Conservation (phyloP, 2,113 vertebrate species). For the Chamaetylas fuelleborni region DNA sequence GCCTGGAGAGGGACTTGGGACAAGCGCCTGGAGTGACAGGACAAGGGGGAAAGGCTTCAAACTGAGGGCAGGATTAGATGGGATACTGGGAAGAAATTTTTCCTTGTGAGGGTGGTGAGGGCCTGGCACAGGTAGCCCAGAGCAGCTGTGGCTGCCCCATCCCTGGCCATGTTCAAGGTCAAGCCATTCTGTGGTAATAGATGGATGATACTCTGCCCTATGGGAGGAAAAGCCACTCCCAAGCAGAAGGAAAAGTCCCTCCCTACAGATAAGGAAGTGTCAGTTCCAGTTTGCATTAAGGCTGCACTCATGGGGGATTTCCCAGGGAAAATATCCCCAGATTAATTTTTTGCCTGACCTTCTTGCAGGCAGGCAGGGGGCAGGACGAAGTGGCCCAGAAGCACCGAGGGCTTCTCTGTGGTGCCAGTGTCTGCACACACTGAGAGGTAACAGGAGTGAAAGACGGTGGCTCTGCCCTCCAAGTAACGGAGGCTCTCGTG, state of each 20-base stretch:
- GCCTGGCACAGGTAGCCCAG: background rate
- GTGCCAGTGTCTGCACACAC: background rate
- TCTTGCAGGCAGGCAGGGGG: constrained; percentile 75
- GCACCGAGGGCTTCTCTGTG: background rate
- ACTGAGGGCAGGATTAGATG: background rate
- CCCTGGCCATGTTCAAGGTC: background rate
- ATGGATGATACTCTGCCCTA: too few relatives aligned
- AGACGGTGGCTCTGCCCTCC: constrained; percentile 74
- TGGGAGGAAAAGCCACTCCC: background rate
- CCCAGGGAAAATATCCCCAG: background rate
- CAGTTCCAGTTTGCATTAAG: background rate
- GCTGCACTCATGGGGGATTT: background rate
- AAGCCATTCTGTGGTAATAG: background rate
- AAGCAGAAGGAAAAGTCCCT: background rate
- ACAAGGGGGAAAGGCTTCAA: background rate
- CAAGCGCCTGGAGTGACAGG: background rate
- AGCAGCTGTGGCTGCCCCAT: background rate
- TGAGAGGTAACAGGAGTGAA: constrained; percentile 73
- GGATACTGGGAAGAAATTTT: background rate
- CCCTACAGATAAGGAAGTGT: background rate
- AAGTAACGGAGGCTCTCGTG: constrained; percentile 73
- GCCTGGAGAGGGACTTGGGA: background rate
- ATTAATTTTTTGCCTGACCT: constrained; percentile 20
- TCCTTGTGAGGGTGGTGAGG: background rate
- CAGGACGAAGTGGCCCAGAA: constrained; percentile 76